Evolutionary conservation across 2,888 invertebrate species (phyloP).

Genomic region (Lobophora halterata): DNA sequence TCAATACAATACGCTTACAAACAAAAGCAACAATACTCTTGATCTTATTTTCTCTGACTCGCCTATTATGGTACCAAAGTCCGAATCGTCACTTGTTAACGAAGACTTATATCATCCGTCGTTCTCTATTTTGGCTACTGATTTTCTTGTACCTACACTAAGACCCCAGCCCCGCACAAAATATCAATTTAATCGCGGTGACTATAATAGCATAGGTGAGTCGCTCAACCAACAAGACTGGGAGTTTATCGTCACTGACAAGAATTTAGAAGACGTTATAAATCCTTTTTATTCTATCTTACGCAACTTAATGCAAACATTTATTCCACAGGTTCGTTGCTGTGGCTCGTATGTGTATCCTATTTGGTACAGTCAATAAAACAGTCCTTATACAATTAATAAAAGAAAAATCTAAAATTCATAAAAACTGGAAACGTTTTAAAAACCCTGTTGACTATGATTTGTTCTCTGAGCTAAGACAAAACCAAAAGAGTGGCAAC

Average conservation of each 20-base stretch:
- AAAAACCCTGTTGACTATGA: too few relatives aligned
- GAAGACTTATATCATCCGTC: slow-evolving; percentile 1
- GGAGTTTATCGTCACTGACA: background rate
- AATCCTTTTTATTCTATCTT: background rate
- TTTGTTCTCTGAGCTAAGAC: too few relatives aligned
- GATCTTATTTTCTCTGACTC: slow-evolving; percentile 1
- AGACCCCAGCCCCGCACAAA: background rate
- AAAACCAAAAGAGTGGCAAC: too few relatives aligned
- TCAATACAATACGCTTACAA: background rate
- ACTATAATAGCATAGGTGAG: background rate
- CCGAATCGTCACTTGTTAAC: background rate
- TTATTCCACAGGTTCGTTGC: too few relatives aligned
- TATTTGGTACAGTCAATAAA: slow-evolving; percentile 1
- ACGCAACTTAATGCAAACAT: background rate
- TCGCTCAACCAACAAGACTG: background rate
- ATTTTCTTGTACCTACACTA: background rate
- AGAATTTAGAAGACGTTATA: background rate
- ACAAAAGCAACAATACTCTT: background rate
- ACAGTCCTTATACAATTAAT: background rate
- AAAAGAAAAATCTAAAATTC: background rate
- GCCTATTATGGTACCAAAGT: background rate
- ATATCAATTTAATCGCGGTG: slow-evolving; percentile 2
- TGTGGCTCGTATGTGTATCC: too few relatives aligned
- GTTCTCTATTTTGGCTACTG: background rate
- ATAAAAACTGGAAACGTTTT: too few relatives aligned